phyloP scores from a whole-genome alignment of 2,113 vertebrate genomes.

The Oxyura jamaicensis region DNA sequence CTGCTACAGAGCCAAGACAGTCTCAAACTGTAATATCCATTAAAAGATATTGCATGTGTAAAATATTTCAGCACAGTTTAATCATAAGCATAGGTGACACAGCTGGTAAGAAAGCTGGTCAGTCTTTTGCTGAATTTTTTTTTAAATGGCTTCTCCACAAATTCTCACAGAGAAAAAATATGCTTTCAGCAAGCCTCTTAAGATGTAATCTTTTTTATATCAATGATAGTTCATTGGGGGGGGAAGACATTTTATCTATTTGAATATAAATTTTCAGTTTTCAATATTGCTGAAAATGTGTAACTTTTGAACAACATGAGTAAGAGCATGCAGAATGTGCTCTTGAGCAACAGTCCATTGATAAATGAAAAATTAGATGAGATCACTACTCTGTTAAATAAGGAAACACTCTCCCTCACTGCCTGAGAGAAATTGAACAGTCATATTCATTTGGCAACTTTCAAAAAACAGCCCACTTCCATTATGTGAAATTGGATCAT shows the following conservation, averaged over 20 bases:
- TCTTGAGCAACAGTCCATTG: slow-evolving; percentile 23
- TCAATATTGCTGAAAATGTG: not conserved
- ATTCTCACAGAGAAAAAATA: not conserved
- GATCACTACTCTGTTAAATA: slow-evolving; percentile 21
- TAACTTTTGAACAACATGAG: not conserved
- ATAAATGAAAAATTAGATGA: slow-evolving; percentile 21
- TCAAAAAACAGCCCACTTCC: not conserved
- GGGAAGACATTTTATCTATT: not conserved
- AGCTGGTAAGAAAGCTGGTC: not conserved
- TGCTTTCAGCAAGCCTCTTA: not conserved
- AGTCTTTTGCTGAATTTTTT: not conserved
- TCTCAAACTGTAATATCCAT: not conserved
- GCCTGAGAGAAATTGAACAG: slow-evolving; percentile 1
- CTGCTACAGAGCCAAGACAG: not conserved
- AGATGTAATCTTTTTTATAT: not conserved
- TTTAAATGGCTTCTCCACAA: not conserved
- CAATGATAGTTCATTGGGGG: not conserved
- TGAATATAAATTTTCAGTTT: slow-evolving; percentile 27
- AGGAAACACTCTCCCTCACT: not conserved
- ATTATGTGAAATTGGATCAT: slow-evolving; percentile 12
- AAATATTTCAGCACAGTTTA: not conserved
- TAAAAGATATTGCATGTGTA: not conserved
- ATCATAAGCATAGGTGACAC: not conserved
- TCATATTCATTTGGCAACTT: not conserved
- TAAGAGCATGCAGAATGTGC: not conserved